Conservation (phyloP, 2,113 vertebrate genomes). For the Colaptes auratus region DNA sequence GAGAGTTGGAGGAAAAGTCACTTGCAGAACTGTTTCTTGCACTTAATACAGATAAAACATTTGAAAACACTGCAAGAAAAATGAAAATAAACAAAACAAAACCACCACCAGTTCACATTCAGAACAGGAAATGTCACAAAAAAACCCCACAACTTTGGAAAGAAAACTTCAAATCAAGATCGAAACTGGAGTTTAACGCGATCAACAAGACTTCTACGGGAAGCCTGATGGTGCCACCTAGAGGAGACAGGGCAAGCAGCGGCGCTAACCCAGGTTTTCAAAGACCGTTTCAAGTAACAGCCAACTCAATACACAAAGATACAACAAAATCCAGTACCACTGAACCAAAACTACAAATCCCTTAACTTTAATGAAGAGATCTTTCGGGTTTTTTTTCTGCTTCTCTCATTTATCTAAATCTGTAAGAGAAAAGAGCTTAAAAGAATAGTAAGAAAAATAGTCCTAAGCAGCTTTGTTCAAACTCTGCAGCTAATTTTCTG, state of each 20-base stretch:
- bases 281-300: too few species aligned
- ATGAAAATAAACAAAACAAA: not conserved
- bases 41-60: not conserved
- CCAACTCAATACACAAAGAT: not conserved
- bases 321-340: not conserved
- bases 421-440: not conserved
- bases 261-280: too few species aligned
- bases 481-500: rapidly evolving
- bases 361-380: not conserved
- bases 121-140: not conserved
- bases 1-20: not conserved
- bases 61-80: not conserved
- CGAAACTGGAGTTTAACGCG: not conserved
- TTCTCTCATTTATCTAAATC: not conserved
- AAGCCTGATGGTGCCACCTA: constrained; percentile 77
- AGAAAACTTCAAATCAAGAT: not conserved
- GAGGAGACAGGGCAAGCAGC: constrained; percentile 8
- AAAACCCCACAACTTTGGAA: not conserved
- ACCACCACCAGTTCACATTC: not conserved
- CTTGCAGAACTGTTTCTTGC: not conserved
- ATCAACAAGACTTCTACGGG: not conserved
- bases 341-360: not conserved
- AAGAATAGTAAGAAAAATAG: not conserved
- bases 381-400: not conserved
- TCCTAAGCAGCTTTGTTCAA: not conserved